These are phyloP conservation scores for Aradophagus sp. DNA, from an alignment of 1,140 invertebrate genomes.

Conservation along the genomic window DNA sequence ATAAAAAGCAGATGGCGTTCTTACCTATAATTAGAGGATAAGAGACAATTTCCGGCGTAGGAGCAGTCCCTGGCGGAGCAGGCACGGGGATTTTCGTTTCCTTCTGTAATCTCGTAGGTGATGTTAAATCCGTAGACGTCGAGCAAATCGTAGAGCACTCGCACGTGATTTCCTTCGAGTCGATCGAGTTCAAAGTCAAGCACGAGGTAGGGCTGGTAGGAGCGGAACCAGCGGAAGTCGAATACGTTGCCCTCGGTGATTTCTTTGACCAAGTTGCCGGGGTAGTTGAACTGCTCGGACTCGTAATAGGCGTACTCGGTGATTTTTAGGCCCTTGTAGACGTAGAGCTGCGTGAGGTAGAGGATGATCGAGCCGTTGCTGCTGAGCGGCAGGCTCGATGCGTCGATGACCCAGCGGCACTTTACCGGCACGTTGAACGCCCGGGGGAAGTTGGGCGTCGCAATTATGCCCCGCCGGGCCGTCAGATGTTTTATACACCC, in stretches of 20 bases:
- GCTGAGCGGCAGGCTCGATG: constrained; percentile 75
- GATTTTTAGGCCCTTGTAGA: constrained; percentile 85
- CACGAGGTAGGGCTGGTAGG: constrained; percentile 84
- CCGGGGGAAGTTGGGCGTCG: constrained; percentile 88
- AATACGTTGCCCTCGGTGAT: constrained; percentile 84
- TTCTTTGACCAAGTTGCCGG: constrained; percentile 76
- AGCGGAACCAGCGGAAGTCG: constrained; percentile 80
- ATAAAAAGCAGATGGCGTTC: constrained; percentile 60
- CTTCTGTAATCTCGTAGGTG: constrained; percentile 85
- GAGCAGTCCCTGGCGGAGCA: constrained; percentile 88
- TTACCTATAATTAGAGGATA: constrained; percentile 81
- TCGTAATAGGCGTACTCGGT: constrained; percentile 89
- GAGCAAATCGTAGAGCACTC: constrained; percentile 85
- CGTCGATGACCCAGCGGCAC: constrained; percentile 91
- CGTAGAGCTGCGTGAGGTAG: constrained; percentile 91
- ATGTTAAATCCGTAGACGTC: constrained; percentile 95
- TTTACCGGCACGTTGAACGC: constrained; percentile 86
- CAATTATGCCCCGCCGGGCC: constrained; percentile 80
- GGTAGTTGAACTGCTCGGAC: constrained; percentile 79
- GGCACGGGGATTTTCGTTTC: constrained; percentile 75
- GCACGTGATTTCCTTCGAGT: constrained; percentile 87
- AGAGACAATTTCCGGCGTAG: constrained; percentile 88
- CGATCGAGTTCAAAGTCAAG: constrained; percentile 83
- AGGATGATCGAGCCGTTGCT: constrained; percentile 82
- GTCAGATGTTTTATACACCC: constrained; percentile 80